Percentiles rank a stretch among this genome's conserved stretches.
These are phyloP conservation scores for Amblyopsis rosae DNA, from an alignment of 2,113 vertebrate genomes.

Conservation along the genomic window DNA sequence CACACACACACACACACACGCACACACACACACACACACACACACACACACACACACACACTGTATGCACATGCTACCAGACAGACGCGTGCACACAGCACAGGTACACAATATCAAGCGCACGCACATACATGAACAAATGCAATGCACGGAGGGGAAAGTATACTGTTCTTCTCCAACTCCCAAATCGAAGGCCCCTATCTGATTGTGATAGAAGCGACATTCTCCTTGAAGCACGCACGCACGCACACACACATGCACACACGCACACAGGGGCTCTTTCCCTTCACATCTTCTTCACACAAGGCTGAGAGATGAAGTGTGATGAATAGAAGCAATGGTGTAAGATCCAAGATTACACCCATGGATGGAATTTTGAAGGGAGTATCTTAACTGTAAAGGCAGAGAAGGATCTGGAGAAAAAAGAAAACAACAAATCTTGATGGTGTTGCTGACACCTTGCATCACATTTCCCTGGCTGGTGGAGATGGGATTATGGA, in stretches of 20 bases:
- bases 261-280: slow-evolving; percentile 60
- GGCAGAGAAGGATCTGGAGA: slow-evolving; percentile 10
- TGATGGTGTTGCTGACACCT: slow-evolving; percentile 70
- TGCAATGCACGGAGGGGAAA: neutral
- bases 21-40: slow-evolving; percentile 16
- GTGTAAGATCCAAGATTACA: slow-evolving; percentile 70
- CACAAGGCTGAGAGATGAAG: slow-evolving; percentile 66
- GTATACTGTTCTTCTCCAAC: slow-evolving; percentile 23
- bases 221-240: slow-evolving; percentile 61
- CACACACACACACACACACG: neutral
- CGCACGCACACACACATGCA: slow-evolving; percentile 56
- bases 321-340: slow-evolving; percentile 68
- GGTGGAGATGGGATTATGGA: slow-evolving; percentile 63
- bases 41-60: slow-evolving; percentile 1
- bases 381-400: slow-evolving; percentile 70
- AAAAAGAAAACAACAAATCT: slow-evolving; percentile 61
- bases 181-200: slow-evolving; percentile 31
- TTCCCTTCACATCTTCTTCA: slow-evolving; percentile 65
- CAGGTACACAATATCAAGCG: neutral
- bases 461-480: slow-evolving; percentile 69
- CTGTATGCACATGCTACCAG: neutral
- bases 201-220: slow-evolving; percentile 50
- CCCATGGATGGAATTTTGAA: slow-evolving; percentile 67
- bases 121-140: slow-evolving; percentile 2
- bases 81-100: neutral